A percentile compares a stretch with the other conserved stretches of the same genome.
Evolutionary conservation across 2,113 vertebrate genomes (phyloP).

Genomic region (Catharus bicknelli): DNA sequence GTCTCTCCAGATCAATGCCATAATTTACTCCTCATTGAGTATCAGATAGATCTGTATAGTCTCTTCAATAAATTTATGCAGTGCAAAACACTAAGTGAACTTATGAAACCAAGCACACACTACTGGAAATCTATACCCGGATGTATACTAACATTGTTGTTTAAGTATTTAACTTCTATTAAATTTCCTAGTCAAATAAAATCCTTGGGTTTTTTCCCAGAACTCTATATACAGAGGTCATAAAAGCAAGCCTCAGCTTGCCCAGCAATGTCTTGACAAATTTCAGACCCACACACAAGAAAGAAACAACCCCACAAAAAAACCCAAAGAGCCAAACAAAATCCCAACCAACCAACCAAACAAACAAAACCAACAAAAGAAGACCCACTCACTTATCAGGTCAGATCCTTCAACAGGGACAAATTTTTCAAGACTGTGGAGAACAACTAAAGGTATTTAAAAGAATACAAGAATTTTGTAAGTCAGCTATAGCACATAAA

Average conservation of each 20-base stretch:
- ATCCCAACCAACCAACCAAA: neutral
- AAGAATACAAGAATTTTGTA: neutral
- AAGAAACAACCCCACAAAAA: too few relatives aligned
- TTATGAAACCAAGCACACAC: neutral
- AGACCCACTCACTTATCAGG: neutral
- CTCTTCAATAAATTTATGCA: neutral
- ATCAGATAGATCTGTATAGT: neutral
- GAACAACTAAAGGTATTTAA: neutral
- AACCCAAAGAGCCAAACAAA: neutral
- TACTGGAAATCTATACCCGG: neutral
- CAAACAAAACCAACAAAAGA: neutral
- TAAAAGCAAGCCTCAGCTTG: neutral
- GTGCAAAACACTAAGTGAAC: neutral
- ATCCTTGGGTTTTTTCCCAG: neutral
- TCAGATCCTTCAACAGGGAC: neutral
- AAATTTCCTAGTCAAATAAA: neutral
- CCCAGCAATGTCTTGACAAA: neutral
- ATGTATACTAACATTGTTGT: neutral
- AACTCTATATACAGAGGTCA: neutral
- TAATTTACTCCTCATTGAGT: neutral
- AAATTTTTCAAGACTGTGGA: neutral
- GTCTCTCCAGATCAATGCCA: neutral
- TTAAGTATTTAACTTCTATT: neutral
- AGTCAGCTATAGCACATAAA: neutral
- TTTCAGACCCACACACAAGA: neutral